phyloP scores from a whole-genome alignment of 1,140 invertebrate genomes.

The Saccostrea cuccullata region DNA sequence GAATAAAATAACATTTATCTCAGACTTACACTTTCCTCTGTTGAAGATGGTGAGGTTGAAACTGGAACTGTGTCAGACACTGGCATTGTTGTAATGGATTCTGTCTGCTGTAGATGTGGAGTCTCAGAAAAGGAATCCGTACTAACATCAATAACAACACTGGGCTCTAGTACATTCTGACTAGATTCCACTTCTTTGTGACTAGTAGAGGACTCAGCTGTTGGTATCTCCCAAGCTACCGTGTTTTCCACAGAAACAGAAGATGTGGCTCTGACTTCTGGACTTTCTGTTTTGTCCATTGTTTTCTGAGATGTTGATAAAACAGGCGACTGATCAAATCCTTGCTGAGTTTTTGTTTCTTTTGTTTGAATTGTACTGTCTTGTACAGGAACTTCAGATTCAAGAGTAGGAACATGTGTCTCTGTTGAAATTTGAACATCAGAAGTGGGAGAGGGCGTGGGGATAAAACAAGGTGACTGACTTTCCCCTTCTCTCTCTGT shows the following conservation, averaged over 20 bases:
- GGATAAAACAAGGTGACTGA: conserved; percentile 19
- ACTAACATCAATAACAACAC: background rate
- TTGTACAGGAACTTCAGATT: background rate
- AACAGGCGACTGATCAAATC: background rate
- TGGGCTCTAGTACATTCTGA: background rate
- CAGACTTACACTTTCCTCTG: background rate
- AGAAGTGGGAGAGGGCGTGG: background rate
- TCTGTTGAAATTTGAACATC: background rate
- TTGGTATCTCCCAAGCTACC: background rate
- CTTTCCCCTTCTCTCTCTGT: background rate
- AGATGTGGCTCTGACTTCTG: background rate
- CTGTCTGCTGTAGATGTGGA: background rate
- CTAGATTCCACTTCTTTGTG: background rate
- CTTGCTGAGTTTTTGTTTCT: conserved; percentile 6
- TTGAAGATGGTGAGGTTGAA: background rate
- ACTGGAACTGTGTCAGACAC: background rate
- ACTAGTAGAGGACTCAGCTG: background rate
- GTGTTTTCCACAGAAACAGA: conserved; percentile 16
- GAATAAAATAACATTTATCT: too few species aligned
- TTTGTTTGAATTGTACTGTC: background rate
- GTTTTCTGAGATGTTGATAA: conserved; percentile 36
- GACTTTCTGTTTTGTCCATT: conserved; percentile 1
- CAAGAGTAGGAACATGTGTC: background rate
- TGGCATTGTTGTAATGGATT: background rate
- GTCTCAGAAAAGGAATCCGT: background rate